These are phyloP conservation scores for Drosophila nr. fundita DNA, from an alignment of 2,888 invertebrate species.

Conservation along the genomic window DNA sequence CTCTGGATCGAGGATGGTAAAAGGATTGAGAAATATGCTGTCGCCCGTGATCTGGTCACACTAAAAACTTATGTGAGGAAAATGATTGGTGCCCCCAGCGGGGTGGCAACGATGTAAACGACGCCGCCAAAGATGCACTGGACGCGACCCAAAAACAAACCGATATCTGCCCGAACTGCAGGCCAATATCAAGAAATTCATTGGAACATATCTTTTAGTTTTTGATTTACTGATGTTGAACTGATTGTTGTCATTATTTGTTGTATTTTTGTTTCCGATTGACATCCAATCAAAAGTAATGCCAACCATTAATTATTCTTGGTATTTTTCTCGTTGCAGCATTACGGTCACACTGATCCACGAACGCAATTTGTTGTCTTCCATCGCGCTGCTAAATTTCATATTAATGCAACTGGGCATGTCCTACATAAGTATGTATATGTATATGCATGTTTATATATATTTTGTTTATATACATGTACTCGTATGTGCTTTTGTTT, in stretches of 20 bases:
- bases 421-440: slow-evolving; percentile 3
- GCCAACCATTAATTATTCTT: background rate
- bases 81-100: slow-evolving; percentile 85
- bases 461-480: background rate
- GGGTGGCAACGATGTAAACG: slow-evolving; percentile 18
- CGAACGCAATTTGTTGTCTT: slow-evolving; percentile 58
- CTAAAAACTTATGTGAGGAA: slow-evolving; percentile 90
- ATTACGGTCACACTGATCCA: slow-evolving; percentile 43
- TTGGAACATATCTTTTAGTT: slow-evolving; percentile 54
- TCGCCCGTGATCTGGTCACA: slow-evolving; percentile 88
- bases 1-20: slow-evolving; percentile 95
- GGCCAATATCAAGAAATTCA: slow-evolving; percentile 87
- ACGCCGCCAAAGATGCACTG: slow-evolving; percentile 43
- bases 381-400: slow-evolving; percentile 23
- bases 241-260: background rate
- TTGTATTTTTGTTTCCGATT: background rate
- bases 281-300: background rate
- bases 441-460: background rate
- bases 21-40: slow-evolving; percentile 92
- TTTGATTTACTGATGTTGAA: slow-evolving; percentile 4
- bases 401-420: slow-evolving; percentile 30
- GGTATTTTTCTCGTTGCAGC: background rate
- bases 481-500: slow-evolving; percentile 5
- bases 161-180: slow-evolving; percentile 88
- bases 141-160: slow-evolving; percentile 58